Percentiles rank a stretch among this genome's conserved stretches.
Conservation (phyloP, 2,113 vertebrate species). For the Oxygymnocypris stewartii region DNA sequence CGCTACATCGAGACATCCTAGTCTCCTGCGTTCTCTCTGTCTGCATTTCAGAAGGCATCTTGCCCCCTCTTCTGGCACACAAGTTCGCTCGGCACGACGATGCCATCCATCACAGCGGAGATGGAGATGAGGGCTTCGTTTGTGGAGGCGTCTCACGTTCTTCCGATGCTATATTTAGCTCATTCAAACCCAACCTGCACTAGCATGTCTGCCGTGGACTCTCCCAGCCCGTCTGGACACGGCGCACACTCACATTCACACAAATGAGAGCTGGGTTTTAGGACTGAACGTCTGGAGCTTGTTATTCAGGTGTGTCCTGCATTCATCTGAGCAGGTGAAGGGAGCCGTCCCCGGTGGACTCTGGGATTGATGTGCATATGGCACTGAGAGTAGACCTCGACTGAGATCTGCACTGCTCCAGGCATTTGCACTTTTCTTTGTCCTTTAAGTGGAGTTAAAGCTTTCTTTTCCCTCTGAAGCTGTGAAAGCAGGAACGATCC, state of each 20-base stretch:
- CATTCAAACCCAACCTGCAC: constrained; percentile 51
- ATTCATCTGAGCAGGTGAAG: constrained; percentile 38
- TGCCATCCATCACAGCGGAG: constrained; percentile 49
- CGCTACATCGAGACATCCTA: background rate
- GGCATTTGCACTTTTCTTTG: constrained; percentile 11
- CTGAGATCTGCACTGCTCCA: background rate
- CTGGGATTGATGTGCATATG: constrained; percentile 24
- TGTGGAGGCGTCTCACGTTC: constrained; percentile 54
- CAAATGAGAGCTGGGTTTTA: constrained; percentile 15
- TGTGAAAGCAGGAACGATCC: background rate
- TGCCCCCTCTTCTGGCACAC: constrained; percentile 49
- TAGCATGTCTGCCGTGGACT: constrained; percentile 26
- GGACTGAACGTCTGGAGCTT: background rate
- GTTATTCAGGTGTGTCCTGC: constrained; percentile 36
- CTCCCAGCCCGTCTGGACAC: constrained; percentile 44
- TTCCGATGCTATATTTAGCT: constrained; percentile 57
- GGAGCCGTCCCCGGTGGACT: constrained; percentile 5
- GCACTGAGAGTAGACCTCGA: constrained; percentile 9
- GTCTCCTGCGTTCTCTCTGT: background rate
- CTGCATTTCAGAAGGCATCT: constrained; percentile 37
- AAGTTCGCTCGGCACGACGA: constrained; percentile 28
- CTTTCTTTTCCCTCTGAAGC: background rate
- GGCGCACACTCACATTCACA: background rate
- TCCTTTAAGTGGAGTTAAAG: background rate
- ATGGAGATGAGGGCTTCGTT: constrained; percentile 38